Percentiles rank a stretch among this genome's conserved stretches.
Evolutionary conservation across 2,113 vertebrate genomes (phyloP).

Genomic region (Catharus fuscescens): DNA sequence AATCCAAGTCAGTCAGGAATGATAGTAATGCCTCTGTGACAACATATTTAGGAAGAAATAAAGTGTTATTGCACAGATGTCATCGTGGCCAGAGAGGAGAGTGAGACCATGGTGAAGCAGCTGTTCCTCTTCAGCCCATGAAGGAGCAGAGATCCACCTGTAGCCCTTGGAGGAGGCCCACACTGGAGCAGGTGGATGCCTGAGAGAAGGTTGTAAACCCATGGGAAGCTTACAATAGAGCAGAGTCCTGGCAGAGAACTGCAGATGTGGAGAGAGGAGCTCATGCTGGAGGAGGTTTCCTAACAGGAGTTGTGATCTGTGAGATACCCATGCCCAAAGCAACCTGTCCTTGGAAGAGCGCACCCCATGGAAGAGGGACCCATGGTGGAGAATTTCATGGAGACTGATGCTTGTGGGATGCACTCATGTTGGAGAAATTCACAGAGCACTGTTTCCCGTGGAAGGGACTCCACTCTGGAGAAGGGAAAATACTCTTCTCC

Average conservation of each 20-base stretch:
- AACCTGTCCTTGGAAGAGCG: not conserved
- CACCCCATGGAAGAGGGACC: not conserved
- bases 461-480: not conserved
- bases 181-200: not conserved
- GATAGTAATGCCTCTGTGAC: not conserved
- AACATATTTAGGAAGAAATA: not conserved
- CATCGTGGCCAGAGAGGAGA: not conserved
- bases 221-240: not conserved
- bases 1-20: not conserved
- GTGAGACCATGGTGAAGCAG: not conserved
- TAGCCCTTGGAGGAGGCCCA: not conserved
- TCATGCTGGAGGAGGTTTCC: not conserved
- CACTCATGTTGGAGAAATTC: not conserved
- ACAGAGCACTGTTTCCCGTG: accelerated
- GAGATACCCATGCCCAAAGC: too few relatives aligned
- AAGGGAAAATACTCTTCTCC: not conserved
- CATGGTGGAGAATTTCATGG: not conserved
- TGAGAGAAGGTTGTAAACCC: not conserved
- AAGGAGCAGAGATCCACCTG: not conserved
- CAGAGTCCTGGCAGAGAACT: not conserved
- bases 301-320: not conserved
- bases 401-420: too few relatives aligned
- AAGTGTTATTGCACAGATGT: not conserved
- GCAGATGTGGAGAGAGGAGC: not conserved
- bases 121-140: too few relatives aligned